Evolutionary conservation across 2,113 vertebrate species (phyloP).

Genomic region (Felis catus): F.catus_Fca126_mat1.0 CM031412.1:205845501-205846000

Average conservation of each 20-base stretch:
- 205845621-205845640: not conserved
- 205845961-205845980: not conserved
- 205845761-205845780: not conserved
- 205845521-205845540: not conserved
- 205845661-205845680: not conserved
- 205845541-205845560: not conserved
- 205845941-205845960: not conserved
- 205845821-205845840: not conserved
- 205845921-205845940: not conserved
- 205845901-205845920: not conserved
- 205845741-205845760: not conserved
- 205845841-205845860: not conserved
- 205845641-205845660: not conserved
- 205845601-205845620: not conserved
- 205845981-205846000: not conserved
- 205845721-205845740: not conserved
- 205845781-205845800: not conserved
- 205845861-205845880: not conserved
- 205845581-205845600: not conserved
- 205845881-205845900: not conserved
- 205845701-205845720: not conserved
- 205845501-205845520: not conserved
- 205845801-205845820: not conserved
- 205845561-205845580: not conserved
- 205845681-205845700: not conserved